Conservation (phyloP, 2,888 invertebrate genomes). For the Sinohyriopsis cumingii region DNA sequence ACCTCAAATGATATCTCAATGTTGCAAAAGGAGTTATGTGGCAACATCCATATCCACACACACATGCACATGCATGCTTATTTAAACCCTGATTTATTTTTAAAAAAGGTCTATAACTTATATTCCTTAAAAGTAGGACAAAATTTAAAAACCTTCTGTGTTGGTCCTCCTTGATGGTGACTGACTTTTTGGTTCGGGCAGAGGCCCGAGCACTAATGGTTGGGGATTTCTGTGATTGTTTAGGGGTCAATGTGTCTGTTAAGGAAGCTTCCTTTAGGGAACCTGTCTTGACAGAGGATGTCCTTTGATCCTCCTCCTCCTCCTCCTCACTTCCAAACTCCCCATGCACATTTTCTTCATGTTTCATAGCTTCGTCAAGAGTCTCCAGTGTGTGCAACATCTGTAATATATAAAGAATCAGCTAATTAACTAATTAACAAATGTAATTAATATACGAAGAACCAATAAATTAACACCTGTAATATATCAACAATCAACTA, state of each 20-base stretch:
- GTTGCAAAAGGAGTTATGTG: no score
- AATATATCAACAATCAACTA: no score
- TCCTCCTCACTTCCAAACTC: slow-evolving; percentile 3
- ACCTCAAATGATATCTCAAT: no score
- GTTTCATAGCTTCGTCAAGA: slow-evolving; percentile 34
- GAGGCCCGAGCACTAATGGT: slow-evolving; percentile 38
- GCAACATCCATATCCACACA: no score
- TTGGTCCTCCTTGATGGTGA: no score
- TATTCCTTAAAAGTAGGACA: no score
- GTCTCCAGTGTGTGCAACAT: slow-evolving; percentile 34
- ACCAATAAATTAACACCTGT: slow-evolving; percentile 17
- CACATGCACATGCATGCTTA: no score
- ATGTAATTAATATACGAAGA: no score
- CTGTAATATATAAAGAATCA: slow-evolving; percentile 9
- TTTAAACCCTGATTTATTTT: no score
- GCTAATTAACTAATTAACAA: no score
- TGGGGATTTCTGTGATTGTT: slow-evolving; percentile 40
- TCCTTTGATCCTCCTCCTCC: slow-evolving; percentile 14
- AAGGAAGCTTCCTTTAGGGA: slow-evolving; percentile 18
- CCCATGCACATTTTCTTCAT: slow-evolving; percentile 13
- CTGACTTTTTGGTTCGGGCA: slow-evolving; percentile 5
- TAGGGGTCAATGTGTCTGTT: slow-evolving; percentile 29
- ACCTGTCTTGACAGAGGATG: slow-evolving; percentile 12
- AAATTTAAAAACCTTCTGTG: no score
- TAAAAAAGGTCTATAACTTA: no score